Percentiles rank a stretch among this genome's conserved stretches.
These are phyloP conservation scores for Indicator indicator DNA, from an alignment of 2,113 vertebrate genomes.

Conservation along the genomic window DNA sequence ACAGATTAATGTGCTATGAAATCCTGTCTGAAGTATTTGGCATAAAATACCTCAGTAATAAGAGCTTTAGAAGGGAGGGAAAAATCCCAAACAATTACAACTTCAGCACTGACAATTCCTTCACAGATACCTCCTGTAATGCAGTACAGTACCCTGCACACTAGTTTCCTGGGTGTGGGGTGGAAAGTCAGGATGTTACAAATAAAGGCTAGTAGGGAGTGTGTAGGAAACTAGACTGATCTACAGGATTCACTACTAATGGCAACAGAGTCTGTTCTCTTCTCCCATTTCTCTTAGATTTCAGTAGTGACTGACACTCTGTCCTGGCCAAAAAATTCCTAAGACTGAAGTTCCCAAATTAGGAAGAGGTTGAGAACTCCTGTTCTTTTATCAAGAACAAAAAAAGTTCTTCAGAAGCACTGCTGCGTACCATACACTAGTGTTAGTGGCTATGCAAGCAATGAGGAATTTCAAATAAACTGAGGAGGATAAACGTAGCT, in stretches of 20 bases:
- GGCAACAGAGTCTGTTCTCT: background rate
- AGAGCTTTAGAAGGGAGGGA: background rate
- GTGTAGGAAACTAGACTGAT: background rate
- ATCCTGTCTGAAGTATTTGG: background rate
- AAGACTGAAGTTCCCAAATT: background rate
- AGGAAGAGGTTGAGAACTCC: background rate
- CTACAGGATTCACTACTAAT: background rate
- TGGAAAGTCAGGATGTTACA: background rate
- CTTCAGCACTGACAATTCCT: background rate
- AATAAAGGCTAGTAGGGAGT: background rate
- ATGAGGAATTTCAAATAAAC: background rate
- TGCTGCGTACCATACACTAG: fast-evolving
- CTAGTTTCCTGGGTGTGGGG: background rate
- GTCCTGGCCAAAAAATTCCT: background rate
- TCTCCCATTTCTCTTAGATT: background rate
- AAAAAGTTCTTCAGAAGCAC: background rate
- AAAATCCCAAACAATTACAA: background rate
- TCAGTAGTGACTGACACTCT: background rate
- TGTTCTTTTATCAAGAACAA: background rate
- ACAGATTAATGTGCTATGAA: slow-evolving; percentile 24
- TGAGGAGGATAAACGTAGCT: background rate
- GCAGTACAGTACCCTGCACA: background rate
- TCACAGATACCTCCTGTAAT: background rate
- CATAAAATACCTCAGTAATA: background rate
- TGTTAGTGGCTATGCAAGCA: fast-evolving